phyloP scores from a whole-genome alignment of 2,797 vertebrate genomes.

The Perodicticus potto region DNA sequence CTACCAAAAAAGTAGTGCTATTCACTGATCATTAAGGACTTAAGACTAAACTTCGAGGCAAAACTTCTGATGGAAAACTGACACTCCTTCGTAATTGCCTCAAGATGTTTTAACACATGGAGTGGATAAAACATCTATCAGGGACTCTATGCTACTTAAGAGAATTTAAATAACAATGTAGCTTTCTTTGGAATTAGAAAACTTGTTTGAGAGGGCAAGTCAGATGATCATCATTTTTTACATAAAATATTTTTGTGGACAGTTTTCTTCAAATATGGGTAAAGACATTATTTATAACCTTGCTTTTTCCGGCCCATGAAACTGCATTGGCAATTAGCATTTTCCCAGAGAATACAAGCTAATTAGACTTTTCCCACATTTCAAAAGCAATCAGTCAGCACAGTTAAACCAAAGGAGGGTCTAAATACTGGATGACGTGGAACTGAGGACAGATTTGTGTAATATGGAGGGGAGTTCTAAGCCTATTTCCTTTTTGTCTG shows the following conservation, averaged over 20 bases:
- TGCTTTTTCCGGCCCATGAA: background rate
- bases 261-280: conserved; percentile 29
- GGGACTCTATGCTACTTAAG: background rate
- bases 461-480: background rate
- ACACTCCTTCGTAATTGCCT: background rate
- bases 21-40: conserved; percentile 80
- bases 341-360: background rate
- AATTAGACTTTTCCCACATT: background rate
- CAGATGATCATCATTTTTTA: background rate
- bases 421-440: background rate
- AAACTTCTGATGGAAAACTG: conserved; percentile 68
- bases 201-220: background rate
- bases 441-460: background rate
- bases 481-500: background rate
- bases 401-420: background rate
- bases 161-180: background rate
- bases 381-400: background rate
- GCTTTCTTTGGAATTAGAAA: background rate
- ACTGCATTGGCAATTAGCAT: background rate
- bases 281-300: background rate
- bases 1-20: conserved; percentile 73
- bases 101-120: background rate
- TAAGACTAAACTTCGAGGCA: conserved; percentile 62
- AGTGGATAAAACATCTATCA: background rate
- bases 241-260: background rate